These are phyloP conservation scores for Dicentrarchus labrax DNA, from an alignment of 2,113 vertebrate species.

Conservation along the genomic window DNA sequence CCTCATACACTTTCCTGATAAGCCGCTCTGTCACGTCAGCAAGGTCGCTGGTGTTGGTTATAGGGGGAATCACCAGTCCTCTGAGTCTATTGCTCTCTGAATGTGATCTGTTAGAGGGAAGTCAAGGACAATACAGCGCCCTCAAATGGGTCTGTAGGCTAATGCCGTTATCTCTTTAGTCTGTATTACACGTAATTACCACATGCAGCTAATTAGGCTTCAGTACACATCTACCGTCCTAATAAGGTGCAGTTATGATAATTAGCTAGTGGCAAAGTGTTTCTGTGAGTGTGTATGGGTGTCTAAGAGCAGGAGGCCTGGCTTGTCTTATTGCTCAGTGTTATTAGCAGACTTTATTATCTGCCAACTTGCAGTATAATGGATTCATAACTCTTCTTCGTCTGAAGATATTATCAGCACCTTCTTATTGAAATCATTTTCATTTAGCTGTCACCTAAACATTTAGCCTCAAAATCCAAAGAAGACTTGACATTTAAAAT, in stretches of 20 bases:
- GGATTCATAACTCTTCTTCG: constrained; percentile 65
- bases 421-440: constrained; percentile 77
- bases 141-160: constrained; percentile 59
- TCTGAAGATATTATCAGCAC: constrained; percentile 72
- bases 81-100: constrained; percentile 42
- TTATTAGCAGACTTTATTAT: constrained; percentile 79
- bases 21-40: constrained; percentile 71
- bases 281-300: constrained; percentile 51
- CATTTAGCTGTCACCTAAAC: constrained; percentile 77
- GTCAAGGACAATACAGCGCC: constrained; percentile 60
- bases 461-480: constrained; percentile 71
- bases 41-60: constrained; percentile 55
- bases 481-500: constrained; percentile 73
- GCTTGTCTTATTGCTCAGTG: constrained; percentile 63
- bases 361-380: constrained; percentile 66
- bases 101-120: constrained; percentile 44
- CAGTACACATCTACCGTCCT: constrained; percentile 63
- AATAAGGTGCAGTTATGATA: constrained; percentile 76
- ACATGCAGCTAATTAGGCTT: constrained; percentile 70
- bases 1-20: constrained; percentile 64
- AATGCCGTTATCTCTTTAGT: constrained; percentile 60
- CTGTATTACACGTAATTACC: constrained; percentile 66
- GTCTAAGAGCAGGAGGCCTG: constrained; percentile 30
- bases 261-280: constrained; percentile 65
- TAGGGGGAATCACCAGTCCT: constrained; percentile 29